A percentile compares a stretch with the other conserved stretches of the same genome.
Evolutionary conservation across 1,140 invertebrate genomes (phyloP).

Genomic region (Saccostrea glomerata): DNA sequence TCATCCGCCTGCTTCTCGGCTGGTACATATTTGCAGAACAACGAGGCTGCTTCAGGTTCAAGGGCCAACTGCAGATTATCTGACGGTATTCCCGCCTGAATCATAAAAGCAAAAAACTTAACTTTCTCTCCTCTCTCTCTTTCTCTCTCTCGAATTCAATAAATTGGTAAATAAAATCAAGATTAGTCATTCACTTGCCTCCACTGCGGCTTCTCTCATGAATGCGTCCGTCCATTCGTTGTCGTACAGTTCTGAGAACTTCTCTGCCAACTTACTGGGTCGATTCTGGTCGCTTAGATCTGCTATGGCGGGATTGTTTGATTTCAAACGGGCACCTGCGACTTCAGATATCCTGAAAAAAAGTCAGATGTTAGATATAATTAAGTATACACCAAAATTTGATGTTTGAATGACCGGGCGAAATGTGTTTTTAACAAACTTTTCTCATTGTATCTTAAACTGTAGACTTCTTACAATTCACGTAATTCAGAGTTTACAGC

Average conservation of each 20-base stretch:
- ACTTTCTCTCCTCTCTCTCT: too few relatives aligned
- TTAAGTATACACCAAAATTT: too few relatives aligned
- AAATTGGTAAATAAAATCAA: background rate
- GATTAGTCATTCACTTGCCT: background rate
- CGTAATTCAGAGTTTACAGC: too few relatives aligned
- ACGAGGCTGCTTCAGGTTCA: conserved; percentile 61
- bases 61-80: conserved; percentile 54
- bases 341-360: conserved; percentile 30
- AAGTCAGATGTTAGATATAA: background rate
- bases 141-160: background rate
- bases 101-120: too few relatives aligned
- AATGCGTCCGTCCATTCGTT: conserved; percentile 34
- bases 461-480: background rate
- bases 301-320: conserved; percentile 25
- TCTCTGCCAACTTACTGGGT: conserved; percentile 37
- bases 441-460: background rate
- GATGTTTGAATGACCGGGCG: too few relatives aligned
- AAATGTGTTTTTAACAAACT: too few relatives aligned
- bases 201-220: conserved; percentile 45
- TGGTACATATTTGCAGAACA: conserved; percentile 56
- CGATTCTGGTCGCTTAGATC: conserved; percentile 37
- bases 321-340: conserved; percentile 35
- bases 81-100: conserved; percentile 55
- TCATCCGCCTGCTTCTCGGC: conserved; percentile 41
- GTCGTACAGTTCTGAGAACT: conserved; percentile 34